These are phyloP conservation scores for Actinopyga echinites DNA, from an alignment of 53 echinoderm and acorn worm genomes.

Conservation along the genomic window DNA sequence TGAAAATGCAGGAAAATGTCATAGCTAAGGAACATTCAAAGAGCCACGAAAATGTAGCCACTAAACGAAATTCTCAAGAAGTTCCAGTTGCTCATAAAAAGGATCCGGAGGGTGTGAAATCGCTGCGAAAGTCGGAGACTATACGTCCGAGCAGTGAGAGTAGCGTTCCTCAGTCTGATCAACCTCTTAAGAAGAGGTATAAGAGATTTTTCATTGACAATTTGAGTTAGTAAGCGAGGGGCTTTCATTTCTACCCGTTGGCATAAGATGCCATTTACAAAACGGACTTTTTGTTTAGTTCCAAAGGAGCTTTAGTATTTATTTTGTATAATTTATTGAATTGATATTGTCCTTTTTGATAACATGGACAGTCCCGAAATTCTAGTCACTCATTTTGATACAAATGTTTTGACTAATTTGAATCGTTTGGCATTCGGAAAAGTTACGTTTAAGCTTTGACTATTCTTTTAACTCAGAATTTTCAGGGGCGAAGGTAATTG, in stretches of 20 bases:
- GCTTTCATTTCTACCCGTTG: background rate
- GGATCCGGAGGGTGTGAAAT: background rate
- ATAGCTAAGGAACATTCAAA: background rate
- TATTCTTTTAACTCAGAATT: too few relatives aligned
- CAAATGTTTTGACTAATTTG: too few relatives aligned
- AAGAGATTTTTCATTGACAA: conserved; percentile 41
- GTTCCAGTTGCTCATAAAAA: background rate
- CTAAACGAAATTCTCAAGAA: background rate
- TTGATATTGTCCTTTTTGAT: too few relatives aligned
- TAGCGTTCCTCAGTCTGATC: conserved; percentile 28
- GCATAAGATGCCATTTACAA: too few relatives aligned
- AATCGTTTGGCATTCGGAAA: too few relatives aligned
- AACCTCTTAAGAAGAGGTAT: conserved; percentile 24
- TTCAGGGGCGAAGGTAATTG: too few relatives aligned
- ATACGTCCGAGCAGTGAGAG: background rate
- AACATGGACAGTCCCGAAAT: too few relatives aligned
- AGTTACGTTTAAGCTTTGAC: too few relatives aligned
- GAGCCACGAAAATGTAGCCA: background rate
- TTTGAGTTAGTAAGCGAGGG: background rate
- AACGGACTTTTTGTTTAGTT: too few relatives aligned
- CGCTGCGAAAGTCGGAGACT: background rate
- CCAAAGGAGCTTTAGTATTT: too few relatives aligned
- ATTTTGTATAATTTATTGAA: too few relatives aligned
- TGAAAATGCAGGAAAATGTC: conserved; percentile 22
- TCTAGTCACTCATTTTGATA: too few relatives aligned